phyloP scores from a whole-genome alignment of 1,140 invertebrate genomes.

The Bombus difficillimus region DNA sequence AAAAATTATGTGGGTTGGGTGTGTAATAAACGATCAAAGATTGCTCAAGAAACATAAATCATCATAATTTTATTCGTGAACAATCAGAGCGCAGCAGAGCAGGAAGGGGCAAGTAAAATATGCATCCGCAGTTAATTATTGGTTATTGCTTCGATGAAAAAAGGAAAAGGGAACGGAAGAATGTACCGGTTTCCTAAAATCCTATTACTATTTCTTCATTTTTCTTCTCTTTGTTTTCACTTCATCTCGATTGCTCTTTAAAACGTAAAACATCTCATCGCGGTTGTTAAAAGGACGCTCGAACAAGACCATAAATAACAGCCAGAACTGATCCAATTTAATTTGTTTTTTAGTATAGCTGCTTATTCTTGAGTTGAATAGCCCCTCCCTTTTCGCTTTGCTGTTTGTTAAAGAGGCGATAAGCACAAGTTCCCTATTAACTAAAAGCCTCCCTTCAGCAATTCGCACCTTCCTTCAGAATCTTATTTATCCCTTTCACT shows the following conservation, averaged over 20 bases:
- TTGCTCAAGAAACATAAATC: background rate
- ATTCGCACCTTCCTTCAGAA: constrained; percentile 41
- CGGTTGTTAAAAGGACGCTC: background rate
- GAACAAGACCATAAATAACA: constrained; percentile 12
- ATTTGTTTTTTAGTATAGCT: constrained; percentile 65
- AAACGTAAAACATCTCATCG: too few species aligned
- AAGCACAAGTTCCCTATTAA: constrained; percentile 62
- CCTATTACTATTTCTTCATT: background rate
- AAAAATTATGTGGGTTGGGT: too few species aligned
- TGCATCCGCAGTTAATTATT: too few species aligned
- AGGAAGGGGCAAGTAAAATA: background rate
- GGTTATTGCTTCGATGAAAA: too few species aligned
- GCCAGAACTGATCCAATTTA: constrained; percentile 66
- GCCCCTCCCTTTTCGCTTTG: constrained; percentile 42
- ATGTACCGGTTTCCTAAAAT: too few species aligned
- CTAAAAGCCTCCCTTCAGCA: constrained; percentile 38
- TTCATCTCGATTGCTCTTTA: too few species aligned
- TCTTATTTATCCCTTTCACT: constrained; percentile 59
- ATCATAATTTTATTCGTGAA: too few species aligned
- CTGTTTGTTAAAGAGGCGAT: constrained; percentile 59
- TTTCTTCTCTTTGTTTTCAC: too few species aligned
- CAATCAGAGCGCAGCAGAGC: too few species aligned
- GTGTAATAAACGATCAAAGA: background rate
- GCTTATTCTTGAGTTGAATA: constrained; percentile 47
- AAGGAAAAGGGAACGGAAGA: too few species aligned